Base-by-base conservation (phyloP, 2,888 invertebrate genomes). In the Orthosia cruda region DNA sequence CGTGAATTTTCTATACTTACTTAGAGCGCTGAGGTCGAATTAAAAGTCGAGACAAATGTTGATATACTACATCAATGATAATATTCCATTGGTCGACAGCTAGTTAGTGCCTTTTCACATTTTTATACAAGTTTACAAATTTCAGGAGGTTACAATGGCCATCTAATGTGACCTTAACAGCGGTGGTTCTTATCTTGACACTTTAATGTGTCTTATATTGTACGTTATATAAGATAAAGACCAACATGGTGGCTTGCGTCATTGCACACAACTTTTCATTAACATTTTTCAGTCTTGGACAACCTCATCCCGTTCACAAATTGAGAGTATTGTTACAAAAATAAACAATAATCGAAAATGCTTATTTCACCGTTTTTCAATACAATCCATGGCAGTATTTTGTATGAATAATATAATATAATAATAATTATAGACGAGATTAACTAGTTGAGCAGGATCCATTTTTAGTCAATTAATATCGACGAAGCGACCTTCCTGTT, bases 241-340 rank as follows among this genome's bases (percentile, higher is more conserved):
- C 75, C 73, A 77, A 71, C 82, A 80, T 68, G 80, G 77, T 80
- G 77, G 75, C 76, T 73, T 66, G 82, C 74, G 72, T 71, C 79
- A 70, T 71, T 74, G 67, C 74, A 81, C 74, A 70, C 68, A 59
- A 59, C 52, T 26, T 66, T 59, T 62, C 74, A 78, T 71, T 77
- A 83, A 77, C 71, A 75, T 77, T 87, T 91, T 89, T 92, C 91
- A 92, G 91, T 91, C 91, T 92, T 91, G 83, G 74, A 89, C 90
- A 89, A 86, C 87, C 88, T 86, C 89, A 86, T 80, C 85, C 86
- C 85, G 80, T 86, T 87, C 87, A 86, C 84, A 83, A 64, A 18
- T 54, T 18, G 9, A 61, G 18, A 69, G 23, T 69, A 26, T 63
- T 58, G 16, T 64, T 58, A 50, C 16, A 63, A 77, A 62, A 71